Evolutionary conservation across 2,797 vertebrate genomes (phyloP), one percentile per base, ranked within the genome.

Genomic region (Propithecus deckenii): DNA sequence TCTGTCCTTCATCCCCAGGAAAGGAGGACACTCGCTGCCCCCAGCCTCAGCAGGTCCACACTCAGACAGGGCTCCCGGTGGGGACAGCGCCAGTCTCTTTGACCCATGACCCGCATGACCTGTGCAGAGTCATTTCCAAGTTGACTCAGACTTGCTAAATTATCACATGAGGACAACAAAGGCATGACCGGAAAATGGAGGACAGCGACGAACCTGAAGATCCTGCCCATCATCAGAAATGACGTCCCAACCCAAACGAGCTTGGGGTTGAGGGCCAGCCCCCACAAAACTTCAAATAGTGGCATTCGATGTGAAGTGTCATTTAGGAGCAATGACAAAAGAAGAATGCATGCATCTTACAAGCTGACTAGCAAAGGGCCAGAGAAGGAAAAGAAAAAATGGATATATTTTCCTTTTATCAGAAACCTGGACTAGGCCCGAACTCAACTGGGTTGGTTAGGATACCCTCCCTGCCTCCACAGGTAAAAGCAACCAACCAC

Each of bases 111-210:
- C 85, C 71, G 2, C 25, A 17, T 13, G 50, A 65, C 75, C 91
- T 50, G 0, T 41, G 71, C 7, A 52, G 32, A 69, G 81, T 43
- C 78, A 61, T 67, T 94, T 83, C 67, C 61, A 69, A 90, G 55
- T 57, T 75, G 72, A 81, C 78, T 6, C 4, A 80, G 83, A n/a
- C 94, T 96, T 63, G 35, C 57, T 97, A 78, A 78, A 87, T 85
- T 32, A 65, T 84, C 63, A 48, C 46, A 7, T 1, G 81, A 83
- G 69, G 57, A 71, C 65, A 76, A 38, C 59, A 50, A 28, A 92
- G 67, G 28, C 61, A 48, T 32, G 59, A 25, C 22, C 38, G 35
- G 79, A 86, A 85, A 83, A 35, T 25, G 1, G 7, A 59, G 72
- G 35, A n/a, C 0, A 57, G 17, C 14, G 35, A 80, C n/a, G 48